Evolutionary conservation across 2,113 vertebrate species (phyloP).

Genomic region (Puntigrus tetrazona): DNA sequence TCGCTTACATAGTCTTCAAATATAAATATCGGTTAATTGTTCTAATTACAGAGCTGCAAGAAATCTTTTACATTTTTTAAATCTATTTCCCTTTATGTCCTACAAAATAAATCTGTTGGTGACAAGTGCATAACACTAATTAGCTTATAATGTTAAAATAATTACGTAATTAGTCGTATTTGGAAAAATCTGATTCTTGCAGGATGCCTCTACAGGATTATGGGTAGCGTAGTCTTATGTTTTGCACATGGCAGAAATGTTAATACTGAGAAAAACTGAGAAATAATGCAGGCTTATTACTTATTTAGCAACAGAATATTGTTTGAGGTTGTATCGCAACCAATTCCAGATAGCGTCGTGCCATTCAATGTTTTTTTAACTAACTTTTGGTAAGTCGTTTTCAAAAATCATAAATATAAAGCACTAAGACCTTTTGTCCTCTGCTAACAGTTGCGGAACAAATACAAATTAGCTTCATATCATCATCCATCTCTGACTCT

Average conservation of each 20-base stretch:
- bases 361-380: conserved; percentile 58
- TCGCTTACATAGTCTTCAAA: not conserved
- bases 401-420: conserved; percentile 28
- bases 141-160: not conserved
- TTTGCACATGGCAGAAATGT: too few relatives aligned
- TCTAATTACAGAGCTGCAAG: not conserved
- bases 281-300: too few relatives aligned
- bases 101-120: not conserved
- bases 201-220: too few relatives aligned
- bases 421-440: conserved; percentile 61
- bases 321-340: too few relatives aligned
- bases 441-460: conserved; percentile 60
- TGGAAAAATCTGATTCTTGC: too few relatives aligned
- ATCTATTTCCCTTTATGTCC: not conserved
- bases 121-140: not conserved
- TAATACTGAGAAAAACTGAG: too few relatives aligned
- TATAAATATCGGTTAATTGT: not conserved
- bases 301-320: too few relatives aligned
- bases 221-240: too few relatives aligned
- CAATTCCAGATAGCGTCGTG: too few relatives aligned
- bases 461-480: conserved; percentile 67
- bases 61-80: too few relatives aligned
- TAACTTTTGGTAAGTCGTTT: not conserved
- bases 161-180: too few relatives aligned
- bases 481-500: conserved; percentile 47